Base-by-base conservation (phyloP, 2,113 vertebrate species). In the Ariopsis seemanni region DNA sequence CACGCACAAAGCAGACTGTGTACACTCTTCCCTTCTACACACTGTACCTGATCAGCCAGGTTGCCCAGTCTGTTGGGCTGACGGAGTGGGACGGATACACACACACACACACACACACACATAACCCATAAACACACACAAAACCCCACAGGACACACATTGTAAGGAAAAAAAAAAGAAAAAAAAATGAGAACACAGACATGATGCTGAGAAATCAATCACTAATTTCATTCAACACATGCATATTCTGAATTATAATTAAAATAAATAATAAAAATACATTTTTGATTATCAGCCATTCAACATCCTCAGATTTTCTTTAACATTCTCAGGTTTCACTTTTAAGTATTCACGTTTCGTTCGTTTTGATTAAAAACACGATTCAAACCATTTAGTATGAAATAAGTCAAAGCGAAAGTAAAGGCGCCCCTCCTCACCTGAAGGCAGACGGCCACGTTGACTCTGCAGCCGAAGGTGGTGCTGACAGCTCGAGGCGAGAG, bases 1-100 rank as follows among this genome's bases (percentile, higher is more conserved):
- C 69, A 80, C 30, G 58, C 58, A 63, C 52, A 57, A 86, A 60
- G 30, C 82, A 62, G 69, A 75, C 42, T 74, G 63, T 57, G 20
- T 62, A 85, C 85, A 91, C 85, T 89, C 77, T 17, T 85, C 52
- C 79, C 81, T 74, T 67, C 90, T 92, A 86, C 91, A 95, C 95
- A 96, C 96, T 94, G 86, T 98, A 98, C 98, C 98, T 99, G 97
- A 93, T 98, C 97, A 95, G 96, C 96, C 96, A 98, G 96, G 94
- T 97, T 98, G 95, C 98, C 97, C 97, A 98, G 96, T 96, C 97
- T 97, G 97, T 97, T 97, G 96, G 98, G 97, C 98, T 98, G 97
- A 97, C 95, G 94, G 95, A 91, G 96, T 95, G 93, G 95, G 92
- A 95, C 91, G 93, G 92, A 94, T 94, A 88, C 90, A 92, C 92